A percentile compares a stretch with the other conserved stretches of the same genome.
Evolutionary conservation across 2,113 vertebrate genomes (phyloP).

Genomic region (Mola mola): DNA sequence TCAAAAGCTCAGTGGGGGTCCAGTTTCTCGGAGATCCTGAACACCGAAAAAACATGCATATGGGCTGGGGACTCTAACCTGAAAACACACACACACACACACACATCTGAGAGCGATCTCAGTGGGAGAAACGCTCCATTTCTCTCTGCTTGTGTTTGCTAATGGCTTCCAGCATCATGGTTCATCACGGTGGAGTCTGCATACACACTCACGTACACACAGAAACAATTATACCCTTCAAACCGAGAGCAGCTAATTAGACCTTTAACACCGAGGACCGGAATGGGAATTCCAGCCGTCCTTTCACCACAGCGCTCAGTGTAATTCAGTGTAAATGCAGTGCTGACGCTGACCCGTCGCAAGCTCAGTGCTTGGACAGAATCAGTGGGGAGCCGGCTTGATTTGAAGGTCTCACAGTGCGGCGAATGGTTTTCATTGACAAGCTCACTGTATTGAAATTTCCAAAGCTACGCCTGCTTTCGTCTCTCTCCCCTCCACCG

Average conservation of each 20-base stretch:
- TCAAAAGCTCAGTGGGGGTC: constrained; percentile 54
- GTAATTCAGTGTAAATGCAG: constrained; percentile 58
- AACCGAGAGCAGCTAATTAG: constrained; percentile 76
- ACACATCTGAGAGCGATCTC: constrained; percentile 82
- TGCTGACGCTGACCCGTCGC: constrained; percentile 43
- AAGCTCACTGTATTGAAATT: constrained; percentile 43
- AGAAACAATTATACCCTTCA: constrained; percentile 80
- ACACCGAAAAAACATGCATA: constrained; percentile 13
- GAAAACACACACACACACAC: constrained; percentile 23
- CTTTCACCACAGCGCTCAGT: constrained; percentile 54
- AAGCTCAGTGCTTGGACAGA: constrained; percentile 48
- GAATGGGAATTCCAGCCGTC: constrained; percentile 64
- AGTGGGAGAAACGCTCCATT: constrained; percentile 76
- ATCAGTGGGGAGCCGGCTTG: constrained; percentile 35
- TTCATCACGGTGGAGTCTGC: constrained; percentile 61
- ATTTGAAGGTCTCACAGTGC: constrained; percentile 52
- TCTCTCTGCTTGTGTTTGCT: constrained; percentile 73
- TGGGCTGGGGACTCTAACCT: constrained; percentile 45
- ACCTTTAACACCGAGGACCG: constrained; percentile 72
- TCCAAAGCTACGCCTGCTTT: constrained; percentile 56
- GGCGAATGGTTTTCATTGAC: constrained; percentile 59
- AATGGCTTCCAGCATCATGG: constrained; percentile 81
- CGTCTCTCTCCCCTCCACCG: constrained; percentile 42
- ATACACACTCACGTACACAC: constrained; percentile 22
- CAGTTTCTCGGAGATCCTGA: constrained; percentile 23